Percentiles rank a stretch among this genome's conserved stretches.
phyloP scores from a whole-genome alignment of 2,797 vertebrate species.

The Buphagus erythrorhynchus region DNA sequence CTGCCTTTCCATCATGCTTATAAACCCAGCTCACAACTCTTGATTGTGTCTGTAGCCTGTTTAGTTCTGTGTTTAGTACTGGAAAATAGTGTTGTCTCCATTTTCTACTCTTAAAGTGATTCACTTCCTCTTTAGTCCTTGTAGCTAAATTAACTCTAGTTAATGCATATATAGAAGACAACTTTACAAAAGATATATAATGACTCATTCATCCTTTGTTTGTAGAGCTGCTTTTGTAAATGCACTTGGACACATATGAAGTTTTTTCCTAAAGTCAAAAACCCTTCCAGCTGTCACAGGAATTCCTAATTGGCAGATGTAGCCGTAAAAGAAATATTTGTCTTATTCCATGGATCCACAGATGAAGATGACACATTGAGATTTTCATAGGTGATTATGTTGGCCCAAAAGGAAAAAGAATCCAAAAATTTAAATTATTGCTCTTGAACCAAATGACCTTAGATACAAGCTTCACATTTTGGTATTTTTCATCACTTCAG shows the following conservation, averaged over 20 bases:
- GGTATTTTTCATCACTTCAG: neutral
- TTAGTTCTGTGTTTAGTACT: neutral
- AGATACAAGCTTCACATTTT: neutral
- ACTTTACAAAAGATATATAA: neutral
- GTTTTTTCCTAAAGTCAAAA: neutral
- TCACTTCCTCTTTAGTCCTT: neutral
- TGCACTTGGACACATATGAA: rapidly evolving
- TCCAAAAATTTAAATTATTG: neutral
- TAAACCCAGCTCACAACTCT: neutral
- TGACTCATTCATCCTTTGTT: neutral
- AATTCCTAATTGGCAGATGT: neutral
- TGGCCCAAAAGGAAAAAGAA: neutral
- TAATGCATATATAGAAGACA: neutral
- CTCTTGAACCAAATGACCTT: neutral
- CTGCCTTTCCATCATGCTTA: neutral
- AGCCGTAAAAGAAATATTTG: neutral
- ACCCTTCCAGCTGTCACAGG: neutral
- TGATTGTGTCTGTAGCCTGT: neutral
- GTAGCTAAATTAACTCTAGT: neutral
- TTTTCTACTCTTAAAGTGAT: neutral
- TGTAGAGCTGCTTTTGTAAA: neutral
- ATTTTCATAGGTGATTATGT: neutral
- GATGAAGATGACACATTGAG: neutral
- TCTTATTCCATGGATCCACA: neutral
- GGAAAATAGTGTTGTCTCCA: neutral